Base-by-base conservation (phyloP, 2,888 invertebrate genomes). In the Nemoura dubitans region DNA sequence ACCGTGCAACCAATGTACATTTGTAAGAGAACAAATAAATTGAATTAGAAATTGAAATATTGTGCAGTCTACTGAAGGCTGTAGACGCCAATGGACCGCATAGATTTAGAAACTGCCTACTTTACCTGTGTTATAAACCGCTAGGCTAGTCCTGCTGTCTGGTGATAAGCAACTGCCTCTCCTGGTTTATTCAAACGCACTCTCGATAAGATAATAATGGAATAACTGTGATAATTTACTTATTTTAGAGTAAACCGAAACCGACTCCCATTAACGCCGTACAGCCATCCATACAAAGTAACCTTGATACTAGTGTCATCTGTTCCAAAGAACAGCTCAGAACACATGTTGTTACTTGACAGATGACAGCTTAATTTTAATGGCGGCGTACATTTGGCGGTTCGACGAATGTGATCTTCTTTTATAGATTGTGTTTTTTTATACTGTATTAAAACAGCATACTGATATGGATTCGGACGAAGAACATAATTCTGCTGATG, bases 391-490 rank as follows among this genome's bases (percentile, higher is more conserved):
- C 14, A 7, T 59, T 59, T 59, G 2, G 2, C 16, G 14, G 3
- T 1, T 14, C 59, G 59, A 7, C 21, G 14, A 59, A 14, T 2
- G 59, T 21, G 59, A 59, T 7, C 3, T 14, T 59, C 16, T 59
- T 59, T 59, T 59, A 1, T 59, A 21, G 21, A 59, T 59, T 59
- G 10, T 21, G 59, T 59, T 7, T 59, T 36, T 59, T 7, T 21
- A 21, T 59, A 59, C 14, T 59, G 59, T 21, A 59, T 78, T 78
- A 78, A 25, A 36, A 36, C 36, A 6, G 5, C 36, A 36, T 6
- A 78, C 27, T 83, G 42, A 42, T 0, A 84, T 84, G 84, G 76
- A 84, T 16, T 84, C 84, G 16, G 84, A 84, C 28, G 84, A 84
- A 10, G 83, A 83, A 5, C 6, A 25, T 27, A 27, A 26, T n/a